phyloP scores from a whole-genome alignment of 2,888 invertebrate species.

The Ecliptopera silaceata region DNA sequence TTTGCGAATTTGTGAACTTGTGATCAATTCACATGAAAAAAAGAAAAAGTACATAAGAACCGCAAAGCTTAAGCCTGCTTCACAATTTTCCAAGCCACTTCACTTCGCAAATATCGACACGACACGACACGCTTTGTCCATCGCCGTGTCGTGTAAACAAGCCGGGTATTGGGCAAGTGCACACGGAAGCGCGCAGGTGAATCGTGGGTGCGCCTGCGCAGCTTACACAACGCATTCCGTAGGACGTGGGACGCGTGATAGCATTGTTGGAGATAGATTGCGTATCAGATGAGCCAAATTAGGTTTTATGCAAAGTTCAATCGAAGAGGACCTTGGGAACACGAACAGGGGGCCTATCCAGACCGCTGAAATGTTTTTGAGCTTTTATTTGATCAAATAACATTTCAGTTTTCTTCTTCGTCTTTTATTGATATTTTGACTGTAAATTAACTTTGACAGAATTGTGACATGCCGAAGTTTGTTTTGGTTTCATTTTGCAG shows the following conservation, averaged over 20 bases:
- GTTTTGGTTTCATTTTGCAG: too few species aligned
- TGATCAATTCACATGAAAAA: too few species aligned
- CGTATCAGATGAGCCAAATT: conserved; percentile 5
- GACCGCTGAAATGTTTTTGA: too few species aligned
- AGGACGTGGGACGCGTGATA: conserved; percentile 23
- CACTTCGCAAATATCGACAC: conserved; percentile 3
- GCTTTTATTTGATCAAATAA: too few species aligned
- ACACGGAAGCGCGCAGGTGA: conserved; percentile 34
- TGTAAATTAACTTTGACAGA: too few species aligned
- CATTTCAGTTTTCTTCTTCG: too few species aligned
- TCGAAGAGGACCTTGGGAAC: not conserved
- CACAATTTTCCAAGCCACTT: conserved; percentile 12
- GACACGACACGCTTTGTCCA: conserved; percentile 14
- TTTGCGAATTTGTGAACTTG: too few species aligned
- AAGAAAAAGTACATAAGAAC: too few species aligned
- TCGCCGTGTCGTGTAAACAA: conserved; percentile 21
- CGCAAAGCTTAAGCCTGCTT: not conserved
- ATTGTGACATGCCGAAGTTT: too few species aligned
- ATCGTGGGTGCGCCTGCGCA: conserved; percentile 26
- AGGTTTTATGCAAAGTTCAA: not conserved
- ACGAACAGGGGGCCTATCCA: too few species aligned
- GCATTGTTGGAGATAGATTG: conserved; percentile 18
- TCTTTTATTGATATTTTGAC: too few species aligned
- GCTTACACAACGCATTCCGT: conserved; percentile 29
- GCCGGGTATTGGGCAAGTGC: conserved; percentile 25